phyloP scores from a whole-genome alignment of 2,797 vertebrate genomes.

The Cossypha niveicapilla region DNA sequence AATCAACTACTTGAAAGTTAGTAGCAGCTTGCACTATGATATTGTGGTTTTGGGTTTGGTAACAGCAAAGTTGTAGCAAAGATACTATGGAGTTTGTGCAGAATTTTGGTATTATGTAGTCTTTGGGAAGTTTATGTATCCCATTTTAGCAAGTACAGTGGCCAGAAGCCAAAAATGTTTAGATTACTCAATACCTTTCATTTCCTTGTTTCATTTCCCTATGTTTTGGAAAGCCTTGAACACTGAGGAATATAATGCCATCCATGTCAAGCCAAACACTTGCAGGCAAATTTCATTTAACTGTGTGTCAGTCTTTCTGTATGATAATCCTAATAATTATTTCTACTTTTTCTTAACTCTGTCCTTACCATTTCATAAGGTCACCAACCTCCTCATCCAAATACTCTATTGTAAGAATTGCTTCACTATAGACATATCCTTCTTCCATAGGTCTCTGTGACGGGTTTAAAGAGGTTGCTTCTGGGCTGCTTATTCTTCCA shows the following conservation, averaged over 20 bases:
- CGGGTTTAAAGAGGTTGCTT: neutral
- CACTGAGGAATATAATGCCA: conserved; percentile 52
- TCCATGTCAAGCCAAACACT: conserved; percentile 39
- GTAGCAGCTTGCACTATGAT: neutral
- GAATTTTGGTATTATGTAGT: conserved; percentile 55
- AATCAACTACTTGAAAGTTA: neutral
- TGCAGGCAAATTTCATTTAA: conserved; percentile 31
- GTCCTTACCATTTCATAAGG: neutral
- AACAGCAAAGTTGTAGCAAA: neutral
- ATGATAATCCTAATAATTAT: neutral
- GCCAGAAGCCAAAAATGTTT: conserved; percentile 71
- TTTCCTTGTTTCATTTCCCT: conserved; percentile 81
- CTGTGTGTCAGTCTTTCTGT: neutral
- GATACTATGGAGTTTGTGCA: neutral
- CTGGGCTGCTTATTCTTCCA: neutral
- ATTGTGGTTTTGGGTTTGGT: neutral
- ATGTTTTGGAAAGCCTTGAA: conserved; percentile 68
- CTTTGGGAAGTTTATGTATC: conserved; percentile 65
- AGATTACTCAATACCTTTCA: conserved; percentile 76
- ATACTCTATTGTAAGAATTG: neutral
- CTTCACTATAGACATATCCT: neutral
- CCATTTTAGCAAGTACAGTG: conserved; percentile 60
- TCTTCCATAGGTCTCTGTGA: neutral
- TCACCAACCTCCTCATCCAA: neutral
- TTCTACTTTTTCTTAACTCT: neutral